Conservation (phyloP, 2,888 invertebrate species). For the Eupeodes luniger region DNA sequence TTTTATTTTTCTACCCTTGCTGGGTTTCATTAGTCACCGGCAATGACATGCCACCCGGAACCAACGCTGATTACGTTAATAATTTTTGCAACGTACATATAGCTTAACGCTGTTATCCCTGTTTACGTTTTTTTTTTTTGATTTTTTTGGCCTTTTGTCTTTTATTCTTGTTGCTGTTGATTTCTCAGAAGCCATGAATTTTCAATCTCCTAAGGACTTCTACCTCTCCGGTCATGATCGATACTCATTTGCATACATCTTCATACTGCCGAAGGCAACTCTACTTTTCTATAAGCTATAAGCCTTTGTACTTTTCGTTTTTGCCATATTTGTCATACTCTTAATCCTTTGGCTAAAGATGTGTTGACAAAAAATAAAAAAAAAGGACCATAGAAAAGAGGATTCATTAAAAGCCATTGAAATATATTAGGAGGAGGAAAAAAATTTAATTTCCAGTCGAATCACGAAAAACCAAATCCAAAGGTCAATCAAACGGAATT, state of each 20-base stretch:
- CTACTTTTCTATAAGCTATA: background rate
- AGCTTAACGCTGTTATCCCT: slow-evolving; percentile 18
- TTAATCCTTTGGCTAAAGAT: slow-evolving; percentile 21
- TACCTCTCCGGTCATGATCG: slow-evolving; percentile 40
- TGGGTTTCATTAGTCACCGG: slow-evolving; percentile 55
- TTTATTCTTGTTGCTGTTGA: background rate
- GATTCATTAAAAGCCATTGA: slow-evolving; percentile 11
- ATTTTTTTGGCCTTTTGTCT: too few species aligned
- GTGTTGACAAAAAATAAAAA: slow-evolving; percentile 12
- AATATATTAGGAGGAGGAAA: background rate
- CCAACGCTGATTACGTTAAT: slow-evolving; percentile 43
- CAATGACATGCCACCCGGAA: slow-evolving; percentile 42
- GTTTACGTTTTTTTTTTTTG: background rate
- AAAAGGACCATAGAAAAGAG: background rate
- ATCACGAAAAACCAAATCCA: background rate
- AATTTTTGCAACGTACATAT: slow-evolving; percentile 53
- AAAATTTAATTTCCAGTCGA: background rate
- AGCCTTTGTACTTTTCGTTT: slow-evolving; percentile 20
- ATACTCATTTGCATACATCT: slow-evolving; percentile 65
- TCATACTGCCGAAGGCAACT: slow-evolving; percentile 25
- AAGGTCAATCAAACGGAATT: slow-evolving; percentile 28
- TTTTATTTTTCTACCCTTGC: slow-evolving; percentile 6
- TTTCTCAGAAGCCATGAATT: slow-evolving; percentile 7
- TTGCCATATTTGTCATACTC: slow-evolving; percentile 44
- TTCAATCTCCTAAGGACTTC: slow-evolving; percentile 25